Base-by-base conservation (phyloP, 1,140 invertebrate genomes). In the Helicoverpa zea region DNA sequence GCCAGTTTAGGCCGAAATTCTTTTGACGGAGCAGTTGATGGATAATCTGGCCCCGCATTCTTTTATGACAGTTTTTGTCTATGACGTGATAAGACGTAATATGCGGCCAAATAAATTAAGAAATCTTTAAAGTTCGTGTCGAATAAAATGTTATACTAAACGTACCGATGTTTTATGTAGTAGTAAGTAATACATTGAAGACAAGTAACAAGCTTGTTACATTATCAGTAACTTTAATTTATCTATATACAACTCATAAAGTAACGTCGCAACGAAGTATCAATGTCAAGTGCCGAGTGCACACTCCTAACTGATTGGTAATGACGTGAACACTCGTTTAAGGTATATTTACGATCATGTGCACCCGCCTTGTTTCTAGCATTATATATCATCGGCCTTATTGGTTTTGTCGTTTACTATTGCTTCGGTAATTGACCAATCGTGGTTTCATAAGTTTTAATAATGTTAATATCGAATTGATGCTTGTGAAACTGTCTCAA, bases 371-470 rank as follows among this genome's bases (percentile, higher is more conserved):
- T 30, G 13, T 54, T 9, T 79, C 66, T 56, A 58, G n/a, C n/a
- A 61, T 61, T 79, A 54, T 79, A 56, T 70, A 61, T 79, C 64
- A 79, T 59, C 43, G 43, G 66, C 63, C 52, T 72, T 68, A 79
- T 79, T 79, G 51, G 9, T 30, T 49, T 59, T 79, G 77, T 35
- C 77, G 56, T 79, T 70, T 72, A 58, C 64, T 58, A 68, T 35
- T 68, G 35, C 66, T 72, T 13, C 66, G 18, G 58, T 79, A 79
- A 79, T 79, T 79, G 66, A 49, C 54, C 77, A 79, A 68, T 59
- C 77, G 56, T 79, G 47, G n/a, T 30, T 49, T 49, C 43, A 49
- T 47, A 16, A 78, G 49, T 68, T 78, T 35, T 56, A 78, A 58
- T 78, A 68, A 78, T 68, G 54, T 43, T 54, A 47, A 30, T 5